Evolutionary conservation across 2,113 vertebrate species (phyloP).

Genomic region (Agelaius phoeniceus): DNA sequence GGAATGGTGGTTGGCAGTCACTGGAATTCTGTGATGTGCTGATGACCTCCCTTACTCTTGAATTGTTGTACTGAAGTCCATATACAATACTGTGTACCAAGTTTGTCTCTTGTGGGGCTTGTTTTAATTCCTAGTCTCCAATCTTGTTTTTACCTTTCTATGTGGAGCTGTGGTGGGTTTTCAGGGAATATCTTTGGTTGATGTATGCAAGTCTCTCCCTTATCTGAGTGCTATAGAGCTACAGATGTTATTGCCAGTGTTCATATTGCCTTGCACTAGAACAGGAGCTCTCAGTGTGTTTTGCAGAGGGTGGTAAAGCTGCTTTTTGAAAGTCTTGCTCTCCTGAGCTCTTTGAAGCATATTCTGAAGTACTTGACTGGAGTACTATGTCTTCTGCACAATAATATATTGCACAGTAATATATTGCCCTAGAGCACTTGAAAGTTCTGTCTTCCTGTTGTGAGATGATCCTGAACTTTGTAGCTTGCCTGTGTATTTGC

Average conservation of each 20-base stretch:
- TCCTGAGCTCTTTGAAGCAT: not conserved
- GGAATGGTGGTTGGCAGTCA: not conserved
- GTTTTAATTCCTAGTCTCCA: not conserved
- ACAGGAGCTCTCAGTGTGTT: not conserved
- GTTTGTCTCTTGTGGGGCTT: not conserved
- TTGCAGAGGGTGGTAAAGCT: not conserved
- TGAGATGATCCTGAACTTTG: not conserved
- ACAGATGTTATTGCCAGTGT: not conserved
- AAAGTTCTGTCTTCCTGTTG: not conserved
- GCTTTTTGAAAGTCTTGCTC: not conserved
- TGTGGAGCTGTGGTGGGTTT: not conserved
- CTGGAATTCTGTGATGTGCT: not conserved
- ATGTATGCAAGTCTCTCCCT: not conserved
- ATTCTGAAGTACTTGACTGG: not conserved
- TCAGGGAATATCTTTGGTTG: not conserved
- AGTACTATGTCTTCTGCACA: not conserved
- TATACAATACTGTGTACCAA: not conserved
- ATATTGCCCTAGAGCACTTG: not conserved
- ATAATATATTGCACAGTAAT: rapidly evolving
- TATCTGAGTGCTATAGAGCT: not conserved
- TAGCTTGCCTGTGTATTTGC: not conserved
- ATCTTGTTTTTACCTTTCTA: not conserved
- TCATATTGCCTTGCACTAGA: not conserved
- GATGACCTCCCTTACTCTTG: not conserved
- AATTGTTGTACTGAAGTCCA: not conserved